Percentiles rank a stretch among this genome's conserved stretches.
Conservation (phyloP, 2,113 vertebrate species). For the Kryptolebias marmoratus region DNA sequence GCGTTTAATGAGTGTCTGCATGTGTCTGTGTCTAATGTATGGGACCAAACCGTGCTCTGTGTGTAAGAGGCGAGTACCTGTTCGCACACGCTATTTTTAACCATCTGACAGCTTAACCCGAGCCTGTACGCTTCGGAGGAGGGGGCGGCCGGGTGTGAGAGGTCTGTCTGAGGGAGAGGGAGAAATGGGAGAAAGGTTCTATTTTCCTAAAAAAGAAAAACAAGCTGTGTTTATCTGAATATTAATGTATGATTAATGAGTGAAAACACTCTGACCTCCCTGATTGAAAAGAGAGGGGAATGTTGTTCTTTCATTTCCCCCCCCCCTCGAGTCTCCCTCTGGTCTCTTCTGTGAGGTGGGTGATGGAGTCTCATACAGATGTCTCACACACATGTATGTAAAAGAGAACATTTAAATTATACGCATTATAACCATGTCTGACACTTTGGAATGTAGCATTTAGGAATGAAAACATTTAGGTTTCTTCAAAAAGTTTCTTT, state of each 20-base stretch:
- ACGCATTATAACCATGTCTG: not conserved
- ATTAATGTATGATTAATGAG: slow-evolving; percentile 81
- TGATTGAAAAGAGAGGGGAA: slow-evolving; percentile 69
- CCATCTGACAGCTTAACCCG: slow-evolving; percentile 63
- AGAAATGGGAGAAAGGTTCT: slow-evolving; percentile 39
- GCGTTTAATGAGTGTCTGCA: slow-evolving; percentile 11
- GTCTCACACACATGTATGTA: not conserved
- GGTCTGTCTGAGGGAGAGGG: slow-evolving; percentile 23
- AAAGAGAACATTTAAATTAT: not conserved
- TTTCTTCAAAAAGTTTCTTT: not conserved
- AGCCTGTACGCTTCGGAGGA: slow-evolving; percentile 24
- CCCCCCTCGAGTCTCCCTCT: slow-evolving; percentile 15
- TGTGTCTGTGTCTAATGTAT: slow-evolving; percentile 9
- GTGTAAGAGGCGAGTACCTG: slow-evolving; percentile 73
- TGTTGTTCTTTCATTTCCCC: slow-evolving; percentile 59
- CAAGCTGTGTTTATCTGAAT: slow-evolving; percentile 75
- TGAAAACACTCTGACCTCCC: slow-evolving; percentile 66
- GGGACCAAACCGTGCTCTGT: slow-evolving; percentile 53
- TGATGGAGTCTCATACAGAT: slow-evolving; percentile 7
- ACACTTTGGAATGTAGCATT: not conserved
- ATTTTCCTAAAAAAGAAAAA: slow-evolving; percentile 75
- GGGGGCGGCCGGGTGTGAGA: slow-evolving; percentile 26
- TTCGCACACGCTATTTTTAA: slow-evolving; percentile 72
- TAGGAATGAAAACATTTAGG: not conserved
- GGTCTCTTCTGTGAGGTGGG: slow-evolving; percentile 28